Base-by-base conservation (phyloP, 1,140 invertebrate genomes). In the Caerostris darwini region DNA sequence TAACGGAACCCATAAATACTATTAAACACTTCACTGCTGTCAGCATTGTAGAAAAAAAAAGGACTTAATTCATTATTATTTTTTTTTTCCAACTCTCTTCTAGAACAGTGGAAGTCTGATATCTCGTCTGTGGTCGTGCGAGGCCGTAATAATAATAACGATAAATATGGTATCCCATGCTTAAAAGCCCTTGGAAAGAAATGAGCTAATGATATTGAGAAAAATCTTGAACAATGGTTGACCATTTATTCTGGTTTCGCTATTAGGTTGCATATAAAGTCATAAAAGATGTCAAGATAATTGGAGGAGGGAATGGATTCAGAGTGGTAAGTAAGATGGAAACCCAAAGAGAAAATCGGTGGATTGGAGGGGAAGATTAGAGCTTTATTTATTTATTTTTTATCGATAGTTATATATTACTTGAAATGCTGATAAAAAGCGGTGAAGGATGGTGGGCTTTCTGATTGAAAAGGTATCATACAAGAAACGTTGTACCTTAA, bases 221-320 rank as follows among this genome's bases (percentile, higher is more conserved):
- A 34, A n/a, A 61, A 54, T 12, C 71, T 7, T 57, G 19, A 91
- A 91, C 90, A 91, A 91, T 91, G 90, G 90, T 10, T 71, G 10
- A 82, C 71, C 90, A 82, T 91, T 91, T 82, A 91, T 91, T 59
- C 58, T 82, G 57, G 71, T 82, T 88, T 5, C 34, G 14, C 69
- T 82, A 91, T 91, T 91, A 91, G 34, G 71, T 8, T 7, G 17
- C 10, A 56, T 59, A 91, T 91, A 82, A 54, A 91, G 90, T 91
- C 90, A 82, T 91, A 91, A 91, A 81, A 58, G 54, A 59, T 91
- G 90, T 91, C 69, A 91, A 61, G 58, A 53, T 91, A 91, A 91
- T 91, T 91, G 86, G 86, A 83, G 56, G 71, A 50, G 71, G 82
- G 54, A 57, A 57, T 57, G 82, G 54, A 58, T 83, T 19, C 0